Evolutionary conservation across 2,888 invertebrate genomes (phyloP), one percentile per base, ranked within the genome.

Genomic region (Drosophila merina): DNA sequence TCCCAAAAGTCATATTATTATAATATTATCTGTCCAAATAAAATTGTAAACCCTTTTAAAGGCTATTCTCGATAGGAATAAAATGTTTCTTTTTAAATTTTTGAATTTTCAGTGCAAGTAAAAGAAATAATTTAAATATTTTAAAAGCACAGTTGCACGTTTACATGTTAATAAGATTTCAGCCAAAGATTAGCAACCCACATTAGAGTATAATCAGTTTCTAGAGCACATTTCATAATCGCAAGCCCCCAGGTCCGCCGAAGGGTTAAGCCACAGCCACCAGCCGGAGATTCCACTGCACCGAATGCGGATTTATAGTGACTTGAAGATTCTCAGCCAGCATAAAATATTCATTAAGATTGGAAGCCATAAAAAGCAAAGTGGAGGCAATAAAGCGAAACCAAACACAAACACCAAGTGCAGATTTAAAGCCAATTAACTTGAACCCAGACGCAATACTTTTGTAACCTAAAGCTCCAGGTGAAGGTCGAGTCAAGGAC

Each of bases 401-500:
- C 44, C 45, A 40, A 57, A 31, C 12, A 30, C 33, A 30, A 48
- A 42, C 30, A 12, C n/a, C 36, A n/a, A 36, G n/a, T 30, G 60
- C 50, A 47, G 28, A 42, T 44, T 52, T 38, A 44, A 40, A 40
- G 47, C 48, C 58, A 68, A 51, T 51, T 51, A 47, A 25, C 49
- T 30, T 47, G 25, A 45, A 33, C 33, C 14, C 40, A 50, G 38
- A 14, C 49, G 12, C 8, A 9, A 20, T 25, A n/a, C 9, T 40
- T 48, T 12, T 51, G 70, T 71, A 75, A 80, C 56, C 56, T 71
- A 51, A 71, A 57, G 63, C 76, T 45, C 10, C 42, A 0, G 33
- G 6, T 49, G 75, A 82, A 85, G 82, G 85, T 85, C 74, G 71
- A 49, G 14, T 66, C 70, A 76, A 78, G 80, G 80, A 68, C 71